Conservation (phyloP, 2,797 vertebrate genomes). For the Fringilla coelebs region DNA sequence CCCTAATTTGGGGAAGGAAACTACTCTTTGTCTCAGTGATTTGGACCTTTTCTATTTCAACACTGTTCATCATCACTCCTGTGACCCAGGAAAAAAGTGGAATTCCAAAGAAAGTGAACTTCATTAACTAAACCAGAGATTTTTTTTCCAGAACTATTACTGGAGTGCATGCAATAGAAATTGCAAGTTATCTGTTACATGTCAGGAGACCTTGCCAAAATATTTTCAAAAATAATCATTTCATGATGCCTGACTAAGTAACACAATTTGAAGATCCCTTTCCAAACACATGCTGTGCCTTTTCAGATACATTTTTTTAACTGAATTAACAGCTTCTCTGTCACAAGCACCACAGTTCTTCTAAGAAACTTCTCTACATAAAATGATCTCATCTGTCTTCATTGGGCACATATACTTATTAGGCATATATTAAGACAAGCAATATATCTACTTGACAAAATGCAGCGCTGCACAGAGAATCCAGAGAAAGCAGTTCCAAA, state of each 20-base stretch:
- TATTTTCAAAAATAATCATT: conserved; percentile 32
- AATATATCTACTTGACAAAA: neutral
- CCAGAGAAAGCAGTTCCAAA: neutral
- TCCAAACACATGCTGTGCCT: neutral
- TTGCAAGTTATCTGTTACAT: neutral
- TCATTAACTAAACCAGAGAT: neutral
- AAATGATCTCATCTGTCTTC: neutral
- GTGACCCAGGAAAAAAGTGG: neutral
- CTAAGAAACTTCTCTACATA: neutral
- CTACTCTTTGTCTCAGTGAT: neutral
- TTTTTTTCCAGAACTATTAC: neutral
- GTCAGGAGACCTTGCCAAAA: conserved; percentile 13
- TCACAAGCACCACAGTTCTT: neutral
- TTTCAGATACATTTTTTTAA: neutral
- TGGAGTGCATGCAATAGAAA: neutral
- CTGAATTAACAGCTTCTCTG: neutral
- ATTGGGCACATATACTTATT: neutral
- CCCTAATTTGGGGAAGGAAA: neutral
- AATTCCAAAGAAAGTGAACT: neutral
- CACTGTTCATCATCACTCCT: neutral
- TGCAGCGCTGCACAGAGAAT: neutral
- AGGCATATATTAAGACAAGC: neutral
- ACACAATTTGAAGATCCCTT: neutral
- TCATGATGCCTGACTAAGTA: neutral
- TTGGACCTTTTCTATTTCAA: neutral